Evolutionary conservation across 2,113 vertebrate genomes (phyloP).

Genomic region (Scalopus aquaticus): DNA sequence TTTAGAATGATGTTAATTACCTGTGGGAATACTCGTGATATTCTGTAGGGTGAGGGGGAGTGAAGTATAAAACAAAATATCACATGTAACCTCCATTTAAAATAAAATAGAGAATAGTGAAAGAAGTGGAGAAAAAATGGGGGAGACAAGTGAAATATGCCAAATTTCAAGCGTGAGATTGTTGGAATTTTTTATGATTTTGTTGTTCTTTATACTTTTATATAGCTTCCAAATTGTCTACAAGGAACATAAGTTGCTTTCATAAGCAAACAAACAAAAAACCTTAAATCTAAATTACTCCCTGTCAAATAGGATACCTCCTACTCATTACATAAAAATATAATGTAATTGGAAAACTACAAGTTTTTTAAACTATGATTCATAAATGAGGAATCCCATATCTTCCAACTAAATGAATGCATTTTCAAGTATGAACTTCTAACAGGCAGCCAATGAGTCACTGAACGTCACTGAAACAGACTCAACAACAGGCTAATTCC

Average conservation of each 20-base stretch:
- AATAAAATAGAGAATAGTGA: neutral
- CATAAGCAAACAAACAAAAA: conserved; percentile 14
- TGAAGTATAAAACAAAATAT: conserved; percentile 5
- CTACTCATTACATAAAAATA: neutral
- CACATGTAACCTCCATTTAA: neutral
- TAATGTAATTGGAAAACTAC: neutral
- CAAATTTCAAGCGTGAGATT: neutral
- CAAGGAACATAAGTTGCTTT: neutral
- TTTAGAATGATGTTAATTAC: neutral
- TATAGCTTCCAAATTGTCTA: neutral
- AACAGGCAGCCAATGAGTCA: neutral
- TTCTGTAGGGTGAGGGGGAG: neutral
- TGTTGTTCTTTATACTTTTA: neutral
- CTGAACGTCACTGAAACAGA: neutral
- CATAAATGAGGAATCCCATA: neutral
- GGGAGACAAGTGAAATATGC: neutral
- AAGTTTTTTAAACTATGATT: neutral
- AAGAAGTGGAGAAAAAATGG: neutral
- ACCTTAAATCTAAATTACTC: neutral
- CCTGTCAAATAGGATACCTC: neutral
- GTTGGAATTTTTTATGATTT: neutral
- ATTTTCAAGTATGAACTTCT: neutral
- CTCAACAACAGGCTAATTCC: neutral
- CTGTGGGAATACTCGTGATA: neutral
- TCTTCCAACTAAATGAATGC: neutral